Base-by-base conservation (phyloP, 2,113 vertebrate species). In the Pseudorhombus dupliciocellatus region DNA sequence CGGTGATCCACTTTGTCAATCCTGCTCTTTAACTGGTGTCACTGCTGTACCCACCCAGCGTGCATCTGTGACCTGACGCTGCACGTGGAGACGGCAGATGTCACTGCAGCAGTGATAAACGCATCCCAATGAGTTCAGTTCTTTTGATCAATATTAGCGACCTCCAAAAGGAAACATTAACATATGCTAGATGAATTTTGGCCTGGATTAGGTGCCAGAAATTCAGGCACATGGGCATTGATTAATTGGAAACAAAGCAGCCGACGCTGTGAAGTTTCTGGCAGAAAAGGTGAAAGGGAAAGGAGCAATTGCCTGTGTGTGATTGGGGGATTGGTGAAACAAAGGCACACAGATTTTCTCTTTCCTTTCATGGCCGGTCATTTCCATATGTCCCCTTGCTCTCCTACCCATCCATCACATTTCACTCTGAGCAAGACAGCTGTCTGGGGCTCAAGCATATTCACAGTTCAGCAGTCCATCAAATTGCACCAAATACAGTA, bases 401-500 rank as follows among this genome's bases (percentile, higher is more conserved):
- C 80, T 71, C 65, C 61, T 48, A 67, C 66, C 85, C 83, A 91
- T 93, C 91, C 91, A 92, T 94, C 92, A 92, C 85, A 77, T 89
- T 90, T 87, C 81, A 89, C 84, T 92, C 73, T 57, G 69, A 85
- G 87, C 81, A 57, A 85, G 90, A 93, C 91, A 92, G 90, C 91
- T 92, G 90, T 90, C 89, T 76, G 68, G 21, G 66, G 67, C 84
- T 83, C 67, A 70, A 87, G 85, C 87, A 92, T 89, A 92, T 91
- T 93, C 92, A 92, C 90, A 92, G 91, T 90, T 90, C 91, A 93
- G 81, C 91, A 92, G 91, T 89, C 89, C 90, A 90, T 93, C 92
- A 92, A 92, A 93, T 90, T 92, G 85, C 80, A 92, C 87, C 86
- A 88, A 91, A 90, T 92, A 87, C 86, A 85, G 78, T 85, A 73